Evolutionary conservation across 2,113 vertebrate genomes (phyloP), one percentile per base, ranked within the genome.

Genomic region (Climacteris rufus): DNA sequence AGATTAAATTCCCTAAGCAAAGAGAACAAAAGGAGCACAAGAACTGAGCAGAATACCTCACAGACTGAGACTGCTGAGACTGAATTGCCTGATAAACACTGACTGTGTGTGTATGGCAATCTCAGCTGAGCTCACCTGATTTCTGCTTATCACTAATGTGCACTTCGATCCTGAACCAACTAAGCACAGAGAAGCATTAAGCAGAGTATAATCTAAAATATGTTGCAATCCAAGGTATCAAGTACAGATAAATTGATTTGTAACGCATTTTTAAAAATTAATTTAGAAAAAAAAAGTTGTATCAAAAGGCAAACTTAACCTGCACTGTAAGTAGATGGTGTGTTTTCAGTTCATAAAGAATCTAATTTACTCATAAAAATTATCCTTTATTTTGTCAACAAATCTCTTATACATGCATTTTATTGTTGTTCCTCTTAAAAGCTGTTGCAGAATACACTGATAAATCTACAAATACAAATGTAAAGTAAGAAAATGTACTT

Each of bases 71-170:
- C 49, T 83, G 20, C 31, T 53, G 37, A 56, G 23, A 7, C 44
- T 52, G 47, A 75, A 57, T 63, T 75, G 10, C 21, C 24, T 79
- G 79, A 70, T 24, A 54, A 63, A 35, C 33, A 42, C 27, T 74
- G 60, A n/a, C 42, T 66, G 31, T 15, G 13, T 4, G 3, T 47
- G 12, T 10, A 19, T 8, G 16, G 13, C 11, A 35, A 24, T 63
- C 7, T 15, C 42, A 70, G 22, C 37, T 42, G 59, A 68, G 23
- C 10, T 83, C 15, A 59, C 22, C 11, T 56, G 21, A 20, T 64
- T 4, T 4, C 0, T 61, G 0, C 0, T 53, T 44, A 31, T 40
- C 45, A 33, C 14, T 57, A 53, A 65, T 13, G 28, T 31, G 30
- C 10, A 19, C 9, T 56, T 65, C 54, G 74, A 13, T 65, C 10